phyloP scores from a whole-genome alignment of 2,113 vertebrate genomes.

The Amia ocellicauda region DNA sequence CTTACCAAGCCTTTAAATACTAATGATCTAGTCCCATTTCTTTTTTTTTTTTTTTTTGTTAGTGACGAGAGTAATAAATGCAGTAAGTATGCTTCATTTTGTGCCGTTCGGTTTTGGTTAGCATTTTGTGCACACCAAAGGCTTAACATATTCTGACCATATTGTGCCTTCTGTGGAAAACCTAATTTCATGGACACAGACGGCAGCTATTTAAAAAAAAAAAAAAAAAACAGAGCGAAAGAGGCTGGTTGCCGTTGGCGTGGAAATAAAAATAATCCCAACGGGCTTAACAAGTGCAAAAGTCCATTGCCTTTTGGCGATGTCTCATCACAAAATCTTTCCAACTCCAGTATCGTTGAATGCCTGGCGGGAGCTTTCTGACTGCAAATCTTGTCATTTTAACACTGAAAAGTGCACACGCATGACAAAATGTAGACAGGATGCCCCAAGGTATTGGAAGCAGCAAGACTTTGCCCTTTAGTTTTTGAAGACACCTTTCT shows the following conservation, averaged over 20 bases:
- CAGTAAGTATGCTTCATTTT: background rate
- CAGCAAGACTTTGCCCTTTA: constrained; percentile 77
- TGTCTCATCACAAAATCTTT: constrained; percentile 69
- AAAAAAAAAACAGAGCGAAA: constrained; percentile 26
- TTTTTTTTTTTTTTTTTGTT: constrained; percentile 9
- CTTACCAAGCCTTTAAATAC: background rate
- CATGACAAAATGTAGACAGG: constrained; percentile 86
- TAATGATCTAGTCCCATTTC: background rate
- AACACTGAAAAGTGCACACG: constrained; percentile 87
- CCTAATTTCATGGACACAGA: constrained; percentile 47
- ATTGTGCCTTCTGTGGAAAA: constrained; percentile 55
- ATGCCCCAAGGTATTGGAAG: constrained; percentile 77
- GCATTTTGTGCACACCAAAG: constrained; percentile 46
- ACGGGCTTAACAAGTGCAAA: constrained; percentile 64
- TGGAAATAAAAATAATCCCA: constrained; percentile 60
- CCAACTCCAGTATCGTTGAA: constrained; percentile 47
- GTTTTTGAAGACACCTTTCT: constrained; percentile 85
- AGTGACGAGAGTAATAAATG: background rate
- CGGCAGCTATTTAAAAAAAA: constrained; percentile 50
- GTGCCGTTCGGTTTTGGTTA: constrained; percentile 37
- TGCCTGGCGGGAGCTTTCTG: constrained; percentile 80
- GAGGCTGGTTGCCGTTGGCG: constrained; percentile 64
- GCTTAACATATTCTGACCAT: constrained; percentile 59
- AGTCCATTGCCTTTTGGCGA: constrained; percentile 72
- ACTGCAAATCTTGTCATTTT: constrained; percentile 83